A percentile compares a stretch with the other conserved stretches of the same genome.
phyloP scores from a whole-genome alignment of 2,113 vertebrate species.

The Hydrolagus affinis region DNA sequence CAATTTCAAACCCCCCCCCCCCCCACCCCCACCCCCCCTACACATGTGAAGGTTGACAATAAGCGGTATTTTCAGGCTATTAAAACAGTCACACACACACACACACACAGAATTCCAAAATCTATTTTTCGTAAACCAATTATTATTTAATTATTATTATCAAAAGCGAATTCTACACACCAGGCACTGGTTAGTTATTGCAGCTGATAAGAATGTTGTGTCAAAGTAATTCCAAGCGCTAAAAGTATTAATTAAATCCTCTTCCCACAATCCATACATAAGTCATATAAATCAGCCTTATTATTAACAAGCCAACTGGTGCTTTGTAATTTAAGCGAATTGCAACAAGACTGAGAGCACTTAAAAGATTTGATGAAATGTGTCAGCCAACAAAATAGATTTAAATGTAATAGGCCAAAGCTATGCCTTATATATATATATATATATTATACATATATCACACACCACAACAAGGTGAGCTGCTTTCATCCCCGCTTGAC shows the following conservation, averaged over 20 bases:
- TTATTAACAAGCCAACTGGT: background rate
- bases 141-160: too few species aligned
- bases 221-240: background rate
- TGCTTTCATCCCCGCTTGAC: too few species aligned
- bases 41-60: constrained; percentile 47
- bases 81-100: background rate
- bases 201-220: background rate
- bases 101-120: too few species aligned
- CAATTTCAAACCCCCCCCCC: constrained; percentile 35
- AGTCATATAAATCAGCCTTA: background rate
- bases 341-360: background rate
- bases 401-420: background rate
- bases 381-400: background rate
- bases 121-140: too few species aligned
- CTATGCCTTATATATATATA: background rate
- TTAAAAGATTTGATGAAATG: background rate
- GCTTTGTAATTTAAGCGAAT: constrained; percentile 4
- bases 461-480: too few species aligned
- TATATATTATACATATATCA: too few species aligned
- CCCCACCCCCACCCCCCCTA: too few species aligned
- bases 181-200: background rate
- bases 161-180: background rate
- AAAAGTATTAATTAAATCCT: background rate
- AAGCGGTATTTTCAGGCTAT: constrained; percentile 40
- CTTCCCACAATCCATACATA: background rate